phyloP scores from a whole-genome alignment of 1,140 invertebrate species.

The Drosophila rhopaloa region DNA sequence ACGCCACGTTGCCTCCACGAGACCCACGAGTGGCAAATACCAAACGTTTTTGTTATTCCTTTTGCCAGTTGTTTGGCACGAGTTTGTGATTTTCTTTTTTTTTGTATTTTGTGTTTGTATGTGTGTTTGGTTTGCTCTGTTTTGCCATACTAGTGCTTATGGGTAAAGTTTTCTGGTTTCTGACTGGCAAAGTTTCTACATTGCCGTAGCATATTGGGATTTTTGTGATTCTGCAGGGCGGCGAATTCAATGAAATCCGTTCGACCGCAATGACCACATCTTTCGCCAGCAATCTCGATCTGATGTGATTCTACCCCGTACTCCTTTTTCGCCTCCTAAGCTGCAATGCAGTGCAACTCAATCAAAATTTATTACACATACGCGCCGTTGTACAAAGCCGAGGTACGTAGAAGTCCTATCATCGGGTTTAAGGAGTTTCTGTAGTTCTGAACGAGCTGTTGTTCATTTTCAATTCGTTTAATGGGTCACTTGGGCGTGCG shows the following conservation, averaged over 20 bases:
- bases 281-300: slow-evolving; percentile 57
- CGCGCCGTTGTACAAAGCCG: slow-evolving; percentile 45
- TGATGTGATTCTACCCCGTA: slow-evolving; percentile 25
- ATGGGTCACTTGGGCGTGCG: slow-evolving; percentile 76
- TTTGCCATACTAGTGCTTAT: slow-evolving; percentile 66
- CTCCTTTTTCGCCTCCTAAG: slow-evolving; percentile 13
- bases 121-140: slow-evolving; percentile 40
- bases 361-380: slow-evolving; percentile 82
- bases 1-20: slow-evolving; percentile 39
- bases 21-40: slow-evolving; percentile 21
- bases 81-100: slow-evolving; percentile 12
- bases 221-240: slow-evolving; percentile 43
- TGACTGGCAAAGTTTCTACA: slow-evolving; percentile 40
- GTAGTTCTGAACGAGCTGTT: slow-evolving; percentile 28
- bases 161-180: slow-evolving; percentile 62
- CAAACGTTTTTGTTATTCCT: slow-evolving; percentile 27
- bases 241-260: slow-evolving; percentile 64
- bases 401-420: slow-evolving; percentile 1
- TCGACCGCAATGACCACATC: slow-evolving; percentile 56
- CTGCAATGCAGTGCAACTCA: slow-evolving; percentile 75
- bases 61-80: slow-evolving; percentile 14
- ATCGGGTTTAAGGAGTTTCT: slow-evolving; percentile 1
- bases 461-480: slow-evolving; percentile 79
- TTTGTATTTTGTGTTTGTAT: slow-evolving; percentile 1
- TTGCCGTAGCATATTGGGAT: slow-evolving; percentile 44